These are phyloP conservation scores for Lutraria rhynchaena DNA, from an alignment of 1,140 invertebrate genomes.

Conservation along the genomic window DNA sequence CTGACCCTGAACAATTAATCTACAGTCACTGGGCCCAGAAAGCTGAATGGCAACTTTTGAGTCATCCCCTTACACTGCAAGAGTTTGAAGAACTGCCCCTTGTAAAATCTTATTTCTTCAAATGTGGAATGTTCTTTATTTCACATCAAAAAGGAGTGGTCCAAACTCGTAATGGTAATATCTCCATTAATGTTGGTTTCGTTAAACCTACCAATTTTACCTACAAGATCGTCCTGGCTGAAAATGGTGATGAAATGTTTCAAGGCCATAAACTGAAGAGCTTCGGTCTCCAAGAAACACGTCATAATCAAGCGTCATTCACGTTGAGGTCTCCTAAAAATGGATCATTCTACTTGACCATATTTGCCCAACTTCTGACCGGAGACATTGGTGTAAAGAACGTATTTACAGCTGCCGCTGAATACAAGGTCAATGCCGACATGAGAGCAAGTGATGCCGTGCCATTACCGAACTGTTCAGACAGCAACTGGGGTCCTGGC, in stretches of 20 bases:
- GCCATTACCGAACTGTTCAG: slow-evolving; percentile 80
- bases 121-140: slow-evolving; percentile 81
- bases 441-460: slow-evolving; percentile 70
- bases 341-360: slow-evolving; percentile 81
- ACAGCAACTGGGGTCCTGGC: slow-evolving; percentile 82
- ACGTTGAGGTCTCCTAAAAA: slow-evolving; percentile 79
- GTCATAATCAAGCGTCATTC: slow-evolving; percentile 78
- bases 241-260: slow-evolving; percentile 76
- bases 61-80: slow-evolving; percentile 68
- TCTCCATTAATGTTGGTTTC: slow-evolving; percentile 80
- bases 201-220: slow-evolving; percentile 81
- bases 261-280: slow-evolving; percentile 80
- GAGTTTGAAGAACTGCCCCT: slow-evolving; percentile 82
- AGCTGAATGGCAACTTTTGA: slow-evolving; percentile 80
- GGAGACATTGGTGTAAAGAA: slow-evolving; percentile 79
- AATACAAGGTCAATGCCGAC: slow-evolving; percentile 82
- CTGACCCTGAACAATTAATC: slow-evolving; percentile 81
- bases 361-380: slow-evolving; percentile 80
- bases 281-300: slow-evolving; percentile 80
- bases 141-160: slow-evolving; percentile 81
- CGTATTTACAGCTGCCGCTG: slow-evolving; percentile 80
- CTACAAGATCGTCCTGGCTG: slow-evolving; percentile 79
- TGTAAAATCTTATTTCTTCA: slow-evolving; percentile 83
- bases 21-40: slow-evolving; percentile 82
- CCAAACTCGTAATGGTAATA: slow-evolving; percentile 76